Evolutionary conservation across 2,888 invertebrate species (phyloP).

Genomic region (Conomelus anceps): DNA sequence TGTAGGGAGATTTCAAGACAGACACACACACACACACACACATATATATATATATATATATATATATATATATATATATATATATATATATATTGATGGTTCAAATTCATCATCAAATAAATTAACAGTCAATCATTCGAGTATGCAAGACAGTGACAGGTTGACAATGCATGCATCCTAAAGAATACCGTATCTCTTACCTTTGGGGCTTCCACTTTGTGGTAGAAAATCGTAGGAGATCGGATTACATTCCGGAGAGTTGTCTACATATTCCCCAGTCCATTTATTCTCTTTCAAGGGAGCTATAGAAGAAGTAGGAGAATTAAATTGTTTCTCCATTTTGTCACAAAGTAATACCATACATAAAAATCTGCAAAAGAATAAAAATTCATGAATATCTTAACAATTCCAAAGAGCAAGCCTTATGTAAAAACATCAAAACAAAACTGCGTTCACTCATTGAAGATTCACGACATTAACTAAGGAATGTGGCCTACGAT

Average conservation of each 20-base stretch:
- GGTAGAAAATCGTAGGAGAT: not conserved
- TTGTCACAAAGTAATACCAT: not conserved
- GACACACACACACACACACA: no score
- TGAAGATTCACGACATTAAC: no score
- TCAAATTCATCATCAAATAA: no score
- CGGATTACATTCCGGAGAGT: not conserved
- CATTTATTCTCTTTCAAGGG: not conserved
- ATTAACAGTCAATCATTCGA: no score
- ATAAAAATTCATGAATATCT: not conserved
- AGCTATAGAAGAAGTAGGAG: not conserved
- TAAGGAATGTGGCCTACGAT: no score
- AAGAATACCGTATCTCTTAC: no score
- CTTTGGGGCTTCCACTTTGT: not conserved
- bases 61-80: no score
- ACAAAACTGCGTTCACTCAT: not conserved
- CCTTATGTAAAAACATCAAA: not conserved
- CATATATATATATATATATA: no score
- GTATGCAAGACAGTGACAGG: no score
- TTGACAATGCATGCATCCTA: no score
- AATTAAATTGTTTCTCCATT: not conserved
- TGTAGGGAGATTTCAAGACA: no score
- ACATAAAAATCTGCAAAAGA: not conserved
- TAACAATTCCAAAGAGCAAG: not conserved
- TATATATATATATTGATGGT: no score
- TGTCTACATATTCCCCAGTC: not conserved